These are phyloP conservation scores for Aphrophora alni DNA, from an alignment of 2,888 invertebrate genomes.

Conservation along the genomic window DNA sequence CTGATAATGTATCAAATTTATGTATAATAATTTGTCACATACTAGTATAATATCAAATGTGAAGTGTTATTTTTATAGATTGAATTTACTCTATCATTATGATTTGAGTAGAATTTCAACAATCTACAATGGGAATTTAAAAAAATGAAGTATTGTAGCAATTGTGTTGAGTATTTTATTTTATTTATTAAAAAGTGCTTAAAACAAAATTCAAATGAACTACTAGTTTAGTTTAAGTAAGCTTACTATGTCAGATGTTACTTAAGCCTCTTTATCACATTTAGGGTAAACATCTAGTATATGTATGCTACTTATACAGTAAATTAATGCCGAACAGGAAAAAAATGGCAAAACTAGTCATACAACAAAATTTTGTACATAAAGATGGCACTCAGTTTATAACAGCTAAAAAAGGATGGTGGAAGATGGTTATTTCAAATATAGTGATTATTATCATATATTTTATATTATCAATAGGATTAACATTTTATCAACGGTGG, in stretches of 20 bases:
- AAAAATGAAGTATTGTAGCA: too few relatives aligned
- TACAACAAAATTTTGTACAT: conserved; percentile 31
- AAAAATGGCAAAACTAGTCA: conserved; percentile 36
- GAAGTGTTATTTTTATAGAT: too few relatives aligned
- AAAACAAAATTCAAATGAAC: neutral
- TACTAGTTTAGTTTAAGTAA: neutral
- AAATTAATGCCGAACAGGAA: neutral
- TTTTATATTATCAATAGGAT: conserved; percentile 89
- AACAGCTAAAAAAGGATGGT: conserved; percentile 26
- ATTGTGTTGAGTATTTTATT: too few relatives aligned
- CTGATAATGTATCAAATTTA: too few relatives aligned
- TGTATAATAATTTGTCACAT: too few relatives aligned
- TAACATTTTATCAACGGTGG: conserved; percentile 97
- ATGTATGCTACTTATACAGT: neutral
- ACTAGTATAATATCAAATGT: too few relatives aligned
- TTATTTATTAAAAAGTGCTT: too few relatives aligned
- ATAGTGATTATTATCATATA: conserved; percentile 74
- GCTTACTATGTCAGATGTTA: neutral
- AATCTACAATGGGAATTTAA: too few relatives aligned
- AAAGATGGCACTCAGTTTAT: conserved; percentile 24
- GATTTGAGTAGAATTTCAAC: too few relatives aligned
- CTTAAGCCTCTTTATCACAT: neutral
- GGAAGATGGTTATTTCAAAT: conserved; percentile 38
- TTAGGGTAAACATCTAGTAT: neutral
- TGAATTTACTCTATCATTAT: too few relatives aligned